These are phyloP conservation scores for Champsocephalus gunnari DNA, from an alignment of 2,797 vertebrate species.

Conservation along the genomic window DNA sequence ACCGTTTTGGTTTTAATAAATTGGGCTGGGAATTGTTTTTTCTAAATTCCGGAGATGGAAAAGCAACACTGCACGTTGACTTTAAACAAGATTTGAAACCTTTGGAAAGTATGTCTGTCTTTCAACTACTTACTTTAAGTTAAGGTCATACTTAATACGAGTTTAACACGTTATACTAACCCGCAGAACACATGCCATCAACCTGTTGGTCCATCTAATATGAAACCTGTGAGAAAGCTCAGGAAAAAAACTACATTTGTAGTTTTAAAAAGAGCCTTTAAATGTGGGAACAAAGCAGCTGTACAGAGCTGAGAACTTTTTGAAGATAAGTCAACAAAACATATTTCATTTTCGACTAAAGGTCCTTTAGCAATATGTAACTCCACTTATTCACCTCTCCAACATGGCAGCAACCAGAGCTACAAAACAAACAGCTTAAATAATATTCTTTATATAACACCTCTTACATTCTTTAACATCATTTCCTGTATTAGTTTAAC, in stretches of 20 bases:
- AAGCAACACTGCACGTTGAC: no score
- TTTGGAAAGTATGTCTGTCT: no score
- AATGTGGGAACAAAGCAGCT: no score
- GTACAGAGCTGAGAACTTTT: no score
- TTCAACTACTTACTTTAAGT: no score
- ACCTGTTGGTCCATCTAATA: no score
- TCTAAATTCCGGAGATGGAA: no score
- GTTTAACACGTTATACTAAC: neutral
- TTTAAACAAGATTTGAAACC: neutral
- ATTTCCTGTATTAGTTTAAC: constrained; percentile 30
- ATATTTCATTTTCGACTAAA: no score
- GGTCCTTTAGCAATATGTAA: neutral
- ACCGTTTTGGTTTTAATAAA: no score
- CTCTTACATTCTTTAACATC: neutral
- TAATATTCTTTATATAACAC: constrained; percentile 27
- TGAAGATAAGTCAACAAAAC: no score
- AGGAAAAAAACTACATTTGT: neutral
- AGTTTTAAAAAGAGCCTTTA: no score
- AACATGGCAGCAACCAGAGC: constrained; percentile 6
- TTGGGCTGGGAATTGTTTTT: no score
- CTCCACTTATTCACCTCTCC: neutral
- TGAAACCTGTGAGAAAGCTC: neutral
- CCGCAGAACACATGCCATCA: neutral
- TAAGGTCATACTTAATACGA: neutral
- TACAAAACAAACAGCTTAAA: constrained; percentile 16